Conservation (phyloP, 2,113 vertebrate genomes). For the Spizaetus ornatus region DNA sequence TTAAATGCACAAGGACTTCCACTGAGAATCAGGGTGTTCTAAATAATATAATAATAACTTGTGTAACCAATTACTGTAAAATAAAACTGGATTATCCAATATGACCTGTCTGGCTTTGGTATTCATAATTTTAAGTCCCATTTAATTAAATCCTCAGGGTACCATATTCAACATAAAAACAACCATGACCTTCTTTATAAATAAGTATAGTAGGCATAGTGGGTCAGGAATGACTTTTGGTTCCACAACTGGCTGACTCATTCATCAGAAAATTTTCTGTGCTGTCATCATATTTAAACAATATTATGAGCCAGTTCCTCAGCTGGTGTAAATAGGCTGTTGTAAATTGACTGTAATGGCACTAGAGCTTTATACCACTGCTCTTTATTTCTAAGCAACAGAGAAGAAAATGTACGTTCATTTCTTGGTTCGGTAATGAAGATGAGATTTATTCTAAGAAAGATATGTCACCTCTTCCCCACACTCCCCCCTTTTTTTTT, state of each 20-base stretch:
- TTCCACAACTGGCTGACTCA: constrained; percentile 10
- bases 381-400: constrained; percentile 16
- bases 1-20: constrained; percentile 49
- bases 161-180: constrained; percentile 4
- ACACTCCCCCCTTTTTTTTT: background rate
- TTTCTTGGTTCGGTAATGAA: background rate
- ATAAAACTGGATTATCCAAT: constrained; percentile 60
- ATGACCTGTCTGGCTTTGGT: constrained; percentile 21
- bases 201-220: constrained; percentile 26
- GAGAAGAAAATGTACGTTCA: background rate
- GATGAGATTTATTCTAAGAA: background rate
- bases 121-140: constrained; percentile 58
- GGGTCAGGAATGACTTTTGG: constrained; percentile 19
- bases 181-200: constrained; percentile 9
- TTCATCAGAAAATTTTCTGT: constrained; percentile 38
- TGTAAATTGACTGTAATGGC: background rate
- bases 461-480: background rate
- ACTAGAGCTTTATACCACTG: background rate
- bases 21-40: constrained; percentile 37
- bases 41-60: constrained; percentile 62
- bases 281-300: constrained; percentile 11
- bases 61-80: constrained; percentile 64
- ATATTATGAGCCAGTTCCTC: background rate
- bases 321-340: background rate
- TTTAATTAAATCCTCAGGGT: constrained; percentile 65